Base-by-base conservation (phyloP, 2,888 invertebrate species). In the Stenodema calcarata region DNA sequence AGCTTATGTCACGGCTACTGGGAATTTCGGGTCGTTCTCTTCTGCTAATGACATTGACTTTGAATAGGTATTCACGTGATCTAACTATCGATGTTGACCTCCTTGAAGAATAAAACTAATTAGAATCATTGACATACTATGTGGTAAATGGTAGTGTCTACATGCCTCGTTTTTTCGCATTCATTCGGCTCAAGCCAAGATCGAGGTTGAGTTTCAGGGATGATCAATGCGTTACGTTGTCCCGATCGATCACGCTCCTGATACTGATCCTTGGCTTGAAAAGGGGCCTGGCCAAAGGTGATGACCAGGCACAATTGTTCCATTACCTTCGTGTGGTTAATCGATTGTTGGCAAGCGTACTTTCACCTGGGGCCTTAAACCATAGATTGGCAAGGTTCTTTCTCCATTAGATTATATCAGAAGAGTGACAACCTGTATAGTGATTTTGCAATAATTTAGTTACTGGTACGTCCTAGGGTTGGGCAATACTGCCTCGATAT, bases 271-370 rank as follows among this genome's bases (percentile, higher is more conserved):
- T 62, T 62, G 62, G 62, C 62, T 62, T 62, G 18, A 62, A 62
- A 62, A 27, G 62, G 18, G 12, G 23, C 12, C 62, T 62, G 62
- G 62, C 62, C 62, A 62, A 62, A 62, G 62, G 62, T 62, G 62
- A 62, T 62, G 62, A 62, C 62, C 62, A 62, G 62, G 62, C 62
- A 62, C 62, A 62, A 62, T 62, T 62, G 62, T 62, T 62, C 62
- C 62, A 62, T 62, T 62, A 62, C 62, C 62, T 62, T 27, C 62
- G 23, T 62, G 62, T 62, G 23, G 62, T 62, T 62, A 62, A 62
- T 62, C 62, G 62, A 62, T 62, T 62, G 62, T 23, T 18, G 62
- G 62, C 62, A 23, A 62, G 62, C n/a, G 62, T 18, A 23, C 62
- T 62, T 62, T 62, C 62, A 62, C 62, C 62, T 23, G 11, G 23